Conservation (phyloP, 2,113 vertebrate genomes). For the Chlamydotis undulata region DNA sequence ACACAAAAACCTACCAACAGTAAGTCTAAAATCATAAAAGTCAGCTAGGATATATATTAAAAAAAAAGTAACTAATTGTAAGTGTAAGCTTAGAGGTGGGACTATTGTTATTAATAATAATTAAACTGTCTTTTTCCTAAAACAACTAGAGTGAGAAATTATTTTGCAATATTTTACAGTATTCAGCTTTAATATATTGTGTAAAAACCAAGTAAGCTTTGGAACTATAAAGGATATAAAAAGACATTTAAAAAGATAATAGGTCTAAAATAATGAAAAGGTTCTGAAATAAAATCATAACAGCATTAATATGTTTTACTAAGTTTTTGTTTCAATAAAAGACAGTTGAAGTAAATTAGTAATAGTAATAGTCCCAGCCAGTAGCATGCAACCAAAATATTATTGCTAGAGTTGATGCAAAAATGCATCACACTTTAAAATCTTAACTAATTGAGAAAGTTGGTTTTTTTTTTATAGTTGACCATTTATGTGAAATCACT, state of each 20-base stretch:
- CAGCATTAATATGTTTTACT: not conserved
- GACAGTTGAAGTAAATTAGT: not conserved
- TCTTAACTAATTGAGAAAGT: not conserved
- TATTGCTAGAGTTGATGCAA: not conserved
- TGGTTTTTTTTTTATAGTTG: not conserved
- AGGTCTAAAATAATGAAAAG: not conserved
- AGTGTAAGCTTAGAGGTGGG: not conserved
- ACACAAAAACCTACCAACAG: not conserved
- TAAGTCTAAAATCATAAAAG: not conserved
- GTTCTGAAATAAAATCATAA: not conserved
- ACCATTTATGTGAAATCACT: not conserved
- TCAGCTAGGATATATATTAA: not conserved
- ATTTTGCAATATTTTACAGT: not conserved
- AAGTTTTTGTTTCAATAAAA: not conserved
- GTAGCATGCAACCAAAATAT: not conserved
- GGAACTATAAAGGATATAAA: not conserved
- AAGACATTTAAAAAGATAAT: not conserved
- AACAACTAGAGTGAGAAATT: not conserved
- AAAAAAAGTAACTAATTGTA: fast-evolving
- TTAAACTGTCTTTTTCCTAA: not conserved
- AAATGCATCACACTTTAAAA: not conserved
- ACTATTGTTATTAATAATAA: not conserved
- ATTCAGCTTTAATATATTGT: not conserved
- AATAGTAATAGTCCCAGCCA: not conserved
- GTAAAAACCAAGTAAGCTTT: not conserved